Percentiles rank a stretch among this genome's conserved stretches.
Conservation (phyloP, 30 jellyfish, hydroid and myxozoan genomes). For the Chrysaora quinquecirrha region DNA sequence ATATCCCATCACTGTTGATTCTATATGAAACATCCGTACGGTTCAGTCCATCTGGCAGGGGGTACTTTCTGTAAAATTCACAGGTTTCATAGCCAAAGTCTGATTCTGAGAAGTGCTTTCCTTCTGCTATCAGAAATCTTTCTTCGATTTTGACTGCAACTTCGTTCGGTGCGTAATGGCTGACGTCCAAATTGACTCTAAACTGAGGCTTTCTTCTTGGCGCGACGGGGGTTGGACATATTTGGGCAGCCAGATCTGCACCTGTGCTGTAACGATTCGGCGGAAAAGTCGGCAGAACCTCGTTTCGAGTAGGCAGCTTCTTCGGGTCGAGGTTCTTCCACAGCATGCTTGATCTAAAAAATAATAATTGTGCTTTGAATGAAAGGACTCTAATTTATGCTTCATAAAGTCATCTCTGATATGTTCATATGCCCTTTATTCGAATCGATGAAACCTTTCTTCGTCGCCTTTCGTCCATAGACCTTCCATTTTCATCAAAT, state of each 20-base stretch:
- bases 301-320: too few species aligned
- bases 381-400: too few species aligned
- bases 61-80: constrained; percentile 83
- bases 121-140: constrained; percentile 72
- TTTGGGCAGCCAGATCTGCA: constrained; percentile 47
- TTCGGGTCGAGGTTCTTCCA: too few species aligned
- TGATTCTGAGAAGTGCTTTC: constrained; percentile 83
- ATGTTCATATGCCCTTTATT: too few species aligned
- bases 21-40: constrained; percentile 63
- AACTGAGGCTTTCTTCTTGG: constrained; percentile 62
- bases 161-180: constrained; percentile 85
- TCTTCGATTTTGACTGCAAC: constrained; percentile 69
- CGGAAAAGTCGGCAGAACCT: too few species aligned
- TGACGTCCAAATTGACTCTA: constrained; percentile 81
- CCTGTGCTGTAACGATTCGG: constrained; percentile 58
- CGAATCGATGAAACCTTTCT: too few species aligned
- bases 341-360: too few species aligned
- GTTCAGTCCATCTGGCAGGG: constrained; percentile 85
- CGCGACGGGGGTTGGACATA: constrained; percentile 41
- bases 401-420: too few species aligned
- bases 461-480: too few species aligned
- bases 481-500: too few species aligned
- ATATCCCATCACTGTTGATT: constrained; percentile 73
- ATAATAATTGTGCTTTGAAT: too few species aligned
- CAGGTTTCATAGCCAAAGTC: constrained; percentile 90